Percentiles rank a stretch among this genome's conserved stretches.
Conservation (phyloP, 2,888 invertebrate genomes). For the Agapostemon virescens region DNA sequence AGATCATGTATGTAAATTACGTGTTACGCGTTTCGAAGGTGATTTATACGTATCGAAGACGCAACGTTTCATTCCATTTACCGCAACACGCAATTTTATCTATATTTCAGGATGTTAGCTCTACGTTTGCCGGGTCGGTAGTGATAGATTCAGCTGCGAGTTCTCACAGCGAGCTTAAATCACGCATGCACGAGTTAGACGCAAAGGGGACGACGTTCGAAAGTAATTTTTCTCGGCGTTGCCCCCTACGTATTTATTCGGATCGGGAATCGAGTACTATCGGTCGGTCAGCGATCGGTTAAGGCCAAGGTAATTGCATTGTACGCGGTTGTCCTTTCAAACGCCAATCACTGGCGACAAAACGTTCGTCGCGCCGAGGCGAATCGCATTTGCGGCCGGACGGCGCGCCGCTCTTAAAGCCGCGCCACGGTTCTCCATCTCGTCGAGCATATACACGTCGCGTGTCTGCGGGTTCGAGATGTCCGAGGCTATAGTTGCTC, state of each 20-base stretch:
- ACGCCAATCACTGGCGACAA: slow-evolving; percentile 80
- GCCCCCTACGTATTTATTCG: slow-evolving; percentile 51
- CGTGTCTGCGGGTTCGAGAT: neutral
- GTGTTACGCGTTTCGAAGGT: no score
- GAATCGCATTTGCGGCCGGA: slow-evolving; percentile 70
- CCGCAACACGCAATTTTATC: neutral
- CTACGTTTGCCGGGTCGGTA: neutral
- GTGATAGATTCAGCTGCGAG: neutral
- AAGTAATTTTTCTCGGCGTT: neutral
- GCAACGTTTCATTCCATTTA: no score
- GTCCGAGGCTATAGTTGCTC: neutral
- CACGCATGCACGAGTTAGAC: neutral
- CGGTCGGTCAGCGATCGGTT: slow-evolving; percentile 65
- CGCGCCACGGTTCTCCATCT: slow-evolving; percentile 57
- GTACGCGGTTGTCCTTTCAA: slow-evolving; percentile 79
- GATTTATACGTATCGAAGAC: neutral
- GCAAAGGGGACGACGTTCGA: neutral
- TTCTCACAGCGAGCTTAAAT: neutral
- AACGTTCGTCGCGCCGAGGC: slow-evolving; percentile 78
- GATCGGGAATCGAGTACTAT: slow-evolving; percentile 56
- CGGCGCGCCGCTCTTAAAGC: slow-evolving; percentile 62
- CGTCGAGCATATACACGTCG: slow-evolving; percentile 35
- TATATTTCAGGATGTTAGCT: neutral
- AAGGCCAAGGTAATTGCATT: slow-evolving; percentile 79
- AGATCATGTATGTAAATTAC: no score